phyloP scores from a whole-genome alignment of 1,140 invertebrate species.

The Harpegnathos saltator region DNA sequence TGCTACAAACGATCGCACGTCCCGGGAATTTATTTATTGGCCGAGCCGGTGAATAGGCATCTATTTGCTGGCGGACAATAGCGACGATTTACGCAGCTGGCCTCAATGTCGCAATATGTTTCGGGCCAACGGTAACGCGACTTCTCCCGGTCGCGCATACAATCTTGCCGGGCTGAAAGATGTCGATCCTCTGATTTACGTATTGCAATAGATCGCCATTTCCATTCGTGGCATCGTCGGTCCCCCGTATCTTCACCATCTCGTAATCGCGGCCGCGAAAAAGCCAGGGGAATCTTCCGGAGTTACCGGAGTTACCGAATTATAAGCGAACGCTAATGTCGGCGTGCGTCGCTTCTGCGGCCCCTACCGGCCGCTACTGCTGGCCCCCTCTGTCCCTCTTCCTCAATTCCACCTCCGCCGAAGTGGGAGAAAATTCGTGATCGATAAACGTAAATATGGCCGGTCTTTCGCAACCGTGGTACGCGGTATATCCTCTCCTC shows the following conservation, averaged over 20 bases:
- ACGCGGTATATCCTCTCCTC: slow-evolving; percentile 5
- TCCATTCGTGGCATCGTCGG: slow-evolving; percentile 10
- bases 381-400: not conserved
- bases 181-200: too few relatives aligned
- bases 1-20: slow-evolving; percentile 53
- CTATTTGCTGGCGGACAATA: slow-evolving; percentile 62
- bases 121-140: slow-evolving; percentile 14
- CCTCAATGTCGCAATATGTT: slow-evolving; percentile 46
- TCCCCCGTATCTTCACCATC: slow-evolving; percentile 2
- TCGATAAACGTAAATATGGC: slow-evolving; percentile 48
- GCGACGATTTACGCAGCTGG: slow-evolving; percentile 60
- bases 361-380: too few relatives aligned
- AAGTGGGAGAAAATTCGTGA: slow-evolving; percentile 10
- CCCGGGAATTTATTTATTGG: slow-evolving; percentile 61
- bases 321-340: not conserved
- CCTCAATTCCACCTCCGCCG: not conserved
- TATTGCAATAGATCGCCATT: too few relatives aligned
- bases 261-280: too few relatives aligned
- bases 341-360: not conserved
- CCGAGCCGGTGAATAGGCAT: slow-evolving; percentile 36
- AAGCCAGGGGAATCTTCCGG: too few relatives aligned
- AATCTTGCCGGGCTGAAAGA: too few relatives aligned
- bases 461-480: slow-evolving; percentile 46
- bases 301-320: slow-evolving; percentile 6
- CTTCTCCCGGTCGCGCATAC: not conserved